phyloP scores from a whole-genome alignment of 2,113 vertebrate species.

The Oreamnos americanus region DNA sequence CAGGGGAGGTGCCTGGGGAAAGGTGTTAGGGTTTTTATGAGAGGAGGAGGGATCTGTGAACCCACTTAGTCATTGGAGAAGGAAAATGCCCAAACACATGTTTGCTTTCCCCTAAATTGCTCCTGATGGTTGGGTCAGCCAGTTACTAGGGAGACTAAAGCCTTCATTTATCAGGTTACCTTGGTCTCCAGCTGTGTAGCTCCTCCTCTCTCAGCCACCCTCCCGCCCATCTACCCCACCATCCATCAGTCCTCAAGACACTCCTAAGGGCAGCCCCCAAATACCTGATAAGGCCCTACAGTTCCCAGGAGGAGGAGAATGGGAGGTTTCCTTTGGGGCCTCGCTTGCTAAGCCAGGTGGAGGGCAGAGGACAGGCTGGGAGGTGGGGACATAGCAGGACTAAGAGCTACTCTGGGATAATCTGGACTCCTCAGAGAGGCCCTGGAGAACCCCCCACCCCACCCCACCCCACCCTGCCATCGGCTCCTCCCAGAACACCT shows the following conservation, averaged over 20 bases:
- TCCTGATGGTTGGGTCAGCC: constrained; percentile 77
- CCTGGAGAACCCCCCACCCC: no score
- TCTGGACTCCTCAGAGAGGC: neutral
- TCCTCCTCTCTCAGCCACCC: constrained; percentile 64
- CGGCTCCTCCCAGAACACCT: neutral
- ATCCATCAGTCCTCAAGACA: constrained; percentile 34
- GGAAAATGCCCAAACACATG: constrained; percentile 70
- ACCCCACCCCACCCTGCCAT: no score
- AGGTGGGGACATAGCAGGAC: neutral
- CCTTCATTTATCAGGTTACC: constrained; percentile 72
- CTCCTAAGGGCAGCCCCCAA: neutral
- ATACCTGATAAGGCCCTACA: neutral
- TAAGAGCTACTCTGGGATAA: neutral
- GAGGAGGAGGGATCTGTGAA: constrained; percentile 73
- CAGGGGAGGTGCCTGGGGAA: neutral
- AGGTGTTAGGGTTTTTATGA: constrained; percentile 47
- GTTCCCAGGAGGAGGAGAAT: neutral
- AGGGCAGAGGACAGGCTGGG: neutral
- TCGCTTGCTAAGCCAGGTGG: neutral
- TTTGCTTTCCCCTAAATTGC: constrained; percentile 75
- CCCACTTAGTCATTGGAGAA: constrained; percentile 76
- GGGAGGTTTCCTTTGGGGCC: neutral
- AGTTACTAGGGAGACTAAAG: constrained; percentile 75
- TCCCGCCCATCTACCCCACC: neutral
- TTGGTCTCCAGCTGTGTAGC: neutral